Conservation (phyloP, 2,113 vertebrate genomes). For the Proterorhinus semilunaris region DNA sequence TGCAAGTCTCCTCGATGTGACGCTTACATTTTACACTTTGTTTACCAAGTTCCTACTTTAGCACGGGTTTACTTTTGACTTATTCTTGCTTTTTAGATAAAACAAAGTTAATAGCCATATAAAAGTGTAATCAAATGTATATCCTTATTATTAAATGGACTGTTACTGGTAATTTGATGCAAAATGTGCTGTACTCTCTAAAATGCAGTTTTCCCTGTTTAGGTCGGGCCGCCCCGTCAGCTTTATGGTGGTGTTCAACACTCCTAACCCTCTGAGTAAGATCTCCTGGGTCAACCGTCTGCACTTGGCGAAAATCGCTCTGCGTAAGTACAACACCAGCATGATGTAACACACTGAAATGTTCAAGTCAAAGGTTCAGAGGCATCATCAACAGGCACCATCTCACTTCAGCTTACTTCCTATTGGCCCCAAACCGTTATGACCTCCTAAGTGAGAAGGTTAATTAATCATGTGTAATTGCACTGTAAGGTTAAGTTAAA, state of each 20-base stretch:
- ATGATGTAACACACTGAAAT: conserved; percentile 61
- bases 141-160: no score
- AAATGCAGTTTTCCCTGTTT: conserved; percentile 9
- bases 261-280: conserved; percentile 91
- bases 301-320: conserved; percentile 91
- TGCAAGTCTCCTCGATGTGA: no score
- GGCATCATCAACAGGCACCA: conserved; percentile 21
- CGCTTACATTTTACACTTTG: no score
- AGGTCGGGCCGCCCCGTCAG: conserved; percentile 94
- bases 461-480: conserved; percentile 18
- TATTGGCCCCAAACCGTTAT: conserved; percentile 13
- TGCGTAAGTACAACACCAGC: conserved; percentile 77
- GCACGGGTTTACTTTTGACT: no score
- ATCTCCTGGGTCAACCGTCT: conserved; percentile 96
- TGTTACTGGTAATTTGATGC: no score
- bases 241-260: conserved; percentile 97
- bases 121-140: no score
- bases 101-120: no score
- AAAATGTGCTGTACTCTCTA: no score
- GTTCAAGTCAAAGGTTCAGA: conserved; percentile 35
- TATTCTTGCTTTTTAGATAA: no score
- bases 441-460: conserved; percentile 23
- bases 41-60: no score
- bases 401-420: conserved; percentile 26
- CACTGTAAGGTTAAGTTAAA: background rate